Percentiles rank a stretch among this genome's conserved stretches.
Evolutionary conservation across 1,140 invertebrate genomes (phyloP).

Genomic region (Apis laboriosa): DNA sequence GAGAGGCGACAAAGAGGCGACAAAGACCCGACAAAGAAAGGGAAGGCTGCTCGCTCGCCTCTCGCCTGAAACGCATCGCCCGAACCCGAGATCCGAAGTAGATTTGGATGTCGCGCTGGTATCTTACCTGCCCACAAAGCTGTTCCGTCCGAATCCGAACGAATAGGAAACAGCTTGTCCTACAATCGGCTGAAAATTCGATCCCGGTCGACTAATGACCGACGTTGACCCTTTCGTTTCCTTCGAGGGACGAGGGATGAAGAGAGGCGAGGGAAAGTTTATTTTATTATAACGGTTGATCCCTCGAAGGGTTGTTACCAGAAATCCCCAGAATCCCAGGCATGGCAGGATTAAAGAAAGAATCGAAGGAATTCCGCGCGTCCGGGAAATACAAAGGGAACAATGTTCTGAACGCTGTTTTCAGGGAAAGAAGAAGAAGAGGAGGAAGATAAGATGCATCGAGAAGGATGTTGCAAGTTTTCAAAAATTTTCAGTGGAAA

Average conservation of each 20-base stretch:
- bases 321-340: background rate
- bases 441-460: too few species aligned
- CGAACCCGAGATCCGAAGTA: slow-evolving; percentile 30
- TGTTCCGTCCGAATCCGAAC: background rate
- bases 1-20: background rate
- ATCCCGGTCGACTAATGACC: too few species aligned
- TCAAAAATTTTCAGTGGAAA: background rate
- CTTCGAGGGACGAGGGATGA: background rate
- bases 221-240: background rate
- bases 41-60: background rate
- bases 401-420: too few species aligned
- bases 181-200: too few species aligned
- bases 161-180: background rate
- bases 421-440: background rate
- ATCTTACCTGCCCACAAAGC: background rate
- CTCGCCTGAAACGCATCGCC: slow-evolving; percentile 20
- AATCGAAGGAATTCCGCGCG: background rate
- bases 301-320: background rate
- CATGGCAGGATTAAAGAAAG: background rate
- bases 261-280: background rate
- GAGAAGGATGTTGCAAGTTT: background rate
- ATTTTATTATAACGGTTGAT: background rate
- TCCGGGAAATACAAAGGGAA: slow-evolving; percentile 18
- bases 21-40: slow-evolving; percentile 12
- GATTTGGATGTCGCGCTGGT: background rate